Base-by-base conservation (phyloP, 1,140 invertebrate genomes). In the Bombus terrestris region DNA sequence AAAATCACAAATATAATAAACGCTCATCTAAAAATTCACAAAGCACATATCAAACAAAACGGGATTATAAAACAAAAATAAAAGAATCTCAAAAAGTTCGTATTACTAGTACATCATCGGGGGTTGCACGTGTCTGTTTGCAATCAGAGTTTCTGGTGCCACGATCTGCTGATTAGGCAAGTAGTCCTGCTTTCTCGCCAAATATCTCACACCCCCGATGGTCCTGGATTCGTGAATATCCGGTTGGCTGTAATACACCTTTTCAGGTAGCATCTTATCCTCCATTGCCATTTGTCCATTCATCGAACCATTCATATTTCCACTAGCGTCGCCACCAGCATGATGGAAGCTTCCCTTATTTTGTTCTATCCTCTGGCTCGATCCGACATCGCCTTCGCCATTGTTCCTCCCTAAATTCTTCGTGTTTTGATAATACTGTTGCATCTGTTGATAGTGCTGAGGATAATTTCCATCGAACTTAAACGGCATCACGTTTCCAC, bases 161-260 rank as follows among this genome's bases (percentile, higher is more conserved):
- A 86, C 37, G 5, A 75, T 35, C n/a, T 59, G 76, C 53, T 75
- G 71, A 82, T 89, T 89, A 28, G 75, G 77, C 53, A 75, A 37
- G 37, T 71, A 91, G 28, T 90, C 82, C 8, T 87, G 76, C 78
- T 89, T 92, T 73, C 92, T 90, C 15, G 90, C 90, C 18, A 90
- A 77, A 80, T 92, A 93, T 62, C 75, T 90, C 18, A 92, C 71
- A 62, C 92, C 92, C 13, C 90, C 91, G 64, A 93, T 91, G 6
- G 80, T 89, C 59, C 75, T 88, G 6, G 88, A 66, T 62, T 92
- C 90, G 53, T 74, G 82, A 68, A 92, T 83, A 59, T 91, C 71
- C n/a, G 81, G 53, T 43, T 80, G 89, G 0, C 80, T 43, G 15
- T 72, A 81, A 66, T 85, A 78, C 37, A 35, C 43, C 25, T 37